Evolutionary conservation across 2,113 vertebrate genomes (phyloP).

Genomic region (Clupea harengus): DNA sequence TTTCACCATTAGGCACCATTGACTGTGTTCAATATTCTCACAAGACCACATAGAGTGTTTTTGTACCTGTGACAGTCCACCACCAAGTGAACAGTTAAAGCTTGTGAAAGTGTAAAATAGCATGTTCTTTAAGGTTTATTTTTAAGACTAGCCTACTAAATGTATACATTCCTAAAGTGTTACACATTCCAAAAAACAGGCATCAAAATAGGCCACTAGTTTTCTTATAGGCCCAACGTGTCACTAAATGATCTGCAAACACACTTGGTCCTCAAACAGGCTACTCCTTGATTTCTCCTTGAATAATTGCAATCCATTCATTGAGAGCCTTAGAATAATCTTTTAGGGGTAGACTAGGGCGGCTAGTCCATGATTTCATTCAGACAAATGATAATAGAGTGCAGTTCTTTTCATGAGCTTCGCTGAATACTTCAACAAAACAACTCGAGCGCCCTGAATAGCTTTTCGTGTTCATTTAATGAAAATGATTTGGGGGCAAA

Average conservation of each 20-base stretch:
- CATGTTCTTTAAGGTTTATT: slow-evolving; percentile 1
- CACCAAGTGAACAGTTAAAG: background rate
- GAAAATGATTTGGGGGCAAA: slow-evolving; percentile 87
- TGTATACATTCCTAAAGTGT: background rate
- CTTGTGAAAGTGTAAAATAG: background rate
- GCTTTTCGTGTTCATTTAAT: slow-evolving; percentile 99
- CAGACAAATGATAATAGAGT: slow-evolving; percentile 82
- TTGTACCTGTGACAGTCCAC: slow-evolving; percentile 59
- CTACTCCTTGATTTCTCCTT: slow-evolving; percentile 17
- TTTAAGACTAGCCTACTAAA: background rate
- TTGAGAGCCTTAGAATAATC: slow-evolving; percentile 62
- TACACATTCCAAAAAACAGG: background rate
- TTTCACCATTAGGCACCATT: slow-evolving; percentile 83
- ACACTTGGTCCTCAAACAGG: slow-evolving; percentile 15
- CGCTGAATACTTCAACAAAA: slow-evolving; percentile 84
- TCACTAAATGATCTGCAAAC: slow-evolving; percentile 15
- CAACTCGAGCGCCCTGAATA: slow-evolving; percentile 89
- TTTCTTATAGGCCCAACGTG: background rate
- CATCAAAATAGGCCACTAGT: background rate
- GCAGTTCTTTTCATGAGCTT: slow-evolving; percentile 79
- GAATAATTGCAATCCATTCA: slow-evolving; percentile 46
- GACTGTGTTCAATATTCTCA: slow-evolving; percentile 76
- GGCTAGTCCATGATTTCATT: slow-evolving; percentile 72
- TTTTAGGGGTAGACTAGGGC: slow-evolving; percentile 64
- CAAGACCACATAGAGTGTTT: slow-evolving; percentile 82